A percentile compares a stretch with the other conserved stretches of the same genome.
These are phyloP conservation scores for Picathartes gymnocephalus DNA, from an alignment of 2,113 vertebrate genomes.

Conservation along the genomic window DNA sequence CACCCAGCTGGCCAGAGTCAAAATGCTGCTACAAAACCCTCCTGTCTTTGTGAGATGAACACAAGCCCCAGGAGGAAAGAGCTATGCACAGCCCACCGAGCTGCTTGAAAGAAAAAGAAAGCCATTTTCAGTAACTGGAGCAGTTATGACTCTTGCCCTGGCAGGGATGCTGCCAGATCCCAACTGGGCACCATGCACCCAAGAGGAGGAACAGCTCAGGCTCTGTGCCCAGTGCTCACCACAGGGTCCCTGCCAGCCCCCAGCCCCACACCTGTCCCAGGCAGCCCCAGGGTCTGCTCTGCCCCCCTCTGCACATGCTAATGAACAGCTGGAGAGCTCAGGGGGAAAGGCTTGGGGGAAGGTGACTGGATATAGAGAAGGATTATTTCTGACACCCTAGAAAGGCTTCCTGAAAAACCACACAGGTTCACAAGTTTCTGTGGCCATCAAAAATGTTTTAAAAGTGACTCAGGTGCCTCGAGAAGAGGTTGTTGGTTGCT, in stretches of 20 bases:
- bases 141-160: neutral
- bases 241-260: neutral
- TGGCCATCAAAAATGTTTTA: neutral
- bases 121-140: neutral
- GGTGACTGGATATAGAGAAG: neutral
- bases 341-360: neutral
- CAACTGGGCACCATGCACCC: rapidly evolving
- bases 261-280: neutral
- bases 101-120: neutral
- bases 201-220: neutral
- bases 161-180: neutral
- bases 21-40: neutral
- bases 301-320: neutral
- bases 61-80: neutral
- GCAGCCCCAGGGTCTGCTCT: neutral
- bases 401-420: neutral
- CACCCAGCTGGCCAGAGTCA: neutral
- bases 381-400: neutral
- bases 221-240: neutral
- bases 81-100: neutral
- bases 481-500: neutral
- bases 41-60: neutral
- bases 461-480: rapidly evolving
- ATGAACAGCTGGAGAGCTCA: neutral
- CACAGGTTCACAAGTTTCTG: rapidly evolving